Evolutionary conservation across 2,888 invertebrate genomes (phyloP), one percentile per base, ranked within the genome.

Genomic region (Liposcelis brunnea): DNA sequence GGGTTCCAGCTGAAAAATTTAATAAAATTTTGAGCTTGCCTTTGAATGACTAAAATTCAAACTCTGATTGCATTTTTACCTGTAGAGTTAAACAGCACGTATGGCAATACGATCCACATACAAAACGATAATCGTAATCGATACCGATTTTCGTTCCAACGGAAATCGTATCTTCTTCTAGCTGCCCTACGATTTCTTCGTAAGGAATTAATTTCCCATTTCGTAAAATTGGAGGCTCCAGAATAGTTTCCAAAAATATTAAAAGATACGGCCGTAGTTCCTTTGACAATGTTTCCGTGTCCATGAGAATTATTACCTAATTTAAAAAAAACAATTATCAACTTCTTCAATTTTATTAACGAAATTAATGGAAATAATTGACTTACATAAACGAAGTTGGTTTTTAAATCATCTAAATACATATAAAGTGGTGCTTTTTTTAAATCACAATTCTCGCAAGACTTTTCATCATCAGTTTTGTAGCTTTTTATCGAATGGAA

Each of bases 361-460:
- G 43, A 40, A 36, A 42, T 15, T 32, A 48, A 32, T 43, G 10
- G 42, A 46, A 26, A 45, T 12, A 12, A 36, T 47, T 33, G 54
- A 72, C 77, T 71, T 62, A 87, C 86, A 63, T 84, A 80, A 51
- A 86, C 76, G 61, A 90, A 89, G 62, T 82, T 83, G 2, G 84
- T 81, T 52, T 80, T 77, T 42, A 87, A 65, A 59, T 83, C 76
- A 63, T 87, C 83, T 43, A 86, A 68, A 52, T 83, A 77, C 1
- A 85, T 75, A 56, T 74, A 80, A 15, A 86, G 65, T 1, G 87
- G 85, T 37, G 85, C 61, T 42, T 75, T 65, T 2, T 63, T 60
- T 10, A 81, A 63, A 57, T 77, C 69, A 51, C 79, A 68, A 54
- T 72, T 62, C 1, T 71, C 68, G 53, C 67, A 64, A 45, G 66